These are phyloP conservation scores for Macquaria ambigua DNA, from an alignment of 2,113 vertebrate genomes.

Conservation along the genomic window DNA sequence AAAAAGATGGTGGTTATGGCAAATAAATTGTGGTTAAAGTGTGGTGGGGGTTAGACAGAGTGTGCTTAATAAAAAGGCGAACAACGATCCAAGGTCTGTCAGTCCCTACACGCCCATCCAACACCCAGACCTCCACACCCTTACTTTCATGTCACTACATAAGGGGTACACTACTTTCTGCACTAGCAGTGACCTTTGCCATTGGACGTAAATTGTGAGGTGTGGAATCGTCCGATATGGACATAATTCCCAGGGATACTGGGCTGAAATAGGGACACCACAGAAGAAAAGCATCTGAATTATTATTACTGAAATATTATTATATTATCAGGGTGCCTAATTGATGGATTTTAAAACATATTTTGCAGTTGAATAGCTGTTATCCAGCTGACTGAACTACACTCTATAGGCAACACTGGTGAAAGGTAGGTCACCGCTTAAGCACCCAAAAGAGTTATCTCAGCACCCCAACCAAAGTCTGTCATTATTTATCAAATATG, in stretches of 20 bases:
- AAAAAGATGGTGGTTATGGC: neutral
- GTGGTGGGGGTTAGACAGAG: neutral
- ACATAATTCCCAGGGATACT: neutral
- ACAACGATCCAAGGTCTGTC: too few relatives aligned
- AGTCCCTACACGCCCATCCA: neutral
- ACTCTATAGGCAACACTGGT: neutral
- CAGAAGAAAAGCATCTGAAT: neutral
- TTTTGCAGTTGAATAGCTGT: neutral
- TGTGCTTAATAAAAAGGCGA: neutral
- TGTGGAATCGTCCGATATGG: neutral
- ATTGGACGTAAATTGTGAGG: neutral
- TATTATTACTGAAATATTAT: too few relatives aligned
- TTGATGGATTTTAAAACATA: neutral
- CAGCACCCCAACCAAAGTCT: neutral
- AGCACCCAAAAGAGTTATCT: neutral
- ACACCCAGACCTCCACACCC: neutral
- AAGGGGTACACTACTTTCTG: too few relatives aligned
- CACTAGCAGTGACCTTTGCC: neutral
- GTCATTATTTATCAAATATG: constrained; percentile 4
- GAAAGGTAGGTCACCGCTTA: neutral
- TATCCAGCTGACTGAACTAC: neutral
- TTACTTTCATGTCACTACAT: neutral
- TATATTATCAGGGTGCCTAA: too few relatives aligned
- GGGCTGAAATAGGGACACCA: neutral
- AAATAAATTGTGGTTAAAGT: neutral